Conservation (phyloP, 2,113 vertebrate genomes). For the Trogon surrucura region DNA sequence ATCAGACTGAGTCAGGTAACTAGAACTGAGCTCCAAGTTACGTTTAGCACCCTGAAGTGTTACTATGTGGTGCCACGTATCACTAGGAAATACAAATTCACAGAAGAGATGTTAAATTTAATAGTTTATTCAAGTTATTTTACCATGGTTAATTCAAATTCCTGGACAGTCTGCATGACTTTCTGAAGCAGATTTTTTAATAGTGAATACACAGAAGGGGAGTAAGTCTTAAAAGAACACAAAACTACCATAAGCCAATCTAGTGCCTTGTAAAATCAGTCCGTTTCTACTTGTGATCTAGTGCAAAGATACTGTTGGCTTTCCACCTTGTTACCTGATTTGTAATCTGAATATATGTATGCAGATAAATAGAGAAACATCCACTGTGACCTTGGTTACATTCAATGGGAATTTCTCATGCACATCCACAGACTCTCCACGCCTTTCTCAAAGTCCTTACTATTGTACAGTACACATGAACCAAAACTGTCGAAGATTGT, state of each 20-base stretch:
- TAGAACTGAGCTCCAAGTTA: not conserved
- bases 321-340: not conserved
- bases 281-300: not conserved
- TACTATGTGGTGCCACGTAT: not conserved
- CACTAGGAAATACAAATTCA: not conserved
- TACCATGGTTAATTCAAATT: not conserved
- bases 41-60: not conserved
- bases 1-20: not conserved
- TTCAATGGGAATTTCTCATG: not conserved
- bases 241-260: not conserved
- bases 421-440: not conserved
- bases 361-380: not conserved
- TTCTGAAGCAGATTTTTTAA: not conserved
- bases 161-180: not conserved
- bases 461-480: not conserved
- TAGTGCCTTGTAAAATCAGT: not conserved
- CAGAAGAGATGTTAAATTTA: not conserved
- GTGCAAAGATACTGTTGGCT: not conserved
- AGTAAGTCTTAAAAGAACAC: not conserved
- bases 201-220: not conserved
- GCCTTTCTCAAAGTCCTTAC: not conserved
- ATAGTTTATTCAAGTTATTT: not conserved
- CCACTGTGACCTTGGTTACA: not conserved
- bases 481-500: not conserved
- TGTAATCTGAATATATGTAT: not conserved